A percentile compares a stretch with the other conserved stretches of the same genome.
Evolutionary conservation across 1,140 invertebrate species (phyloP).

Genomic region (Drosophila lowei): DNA sequence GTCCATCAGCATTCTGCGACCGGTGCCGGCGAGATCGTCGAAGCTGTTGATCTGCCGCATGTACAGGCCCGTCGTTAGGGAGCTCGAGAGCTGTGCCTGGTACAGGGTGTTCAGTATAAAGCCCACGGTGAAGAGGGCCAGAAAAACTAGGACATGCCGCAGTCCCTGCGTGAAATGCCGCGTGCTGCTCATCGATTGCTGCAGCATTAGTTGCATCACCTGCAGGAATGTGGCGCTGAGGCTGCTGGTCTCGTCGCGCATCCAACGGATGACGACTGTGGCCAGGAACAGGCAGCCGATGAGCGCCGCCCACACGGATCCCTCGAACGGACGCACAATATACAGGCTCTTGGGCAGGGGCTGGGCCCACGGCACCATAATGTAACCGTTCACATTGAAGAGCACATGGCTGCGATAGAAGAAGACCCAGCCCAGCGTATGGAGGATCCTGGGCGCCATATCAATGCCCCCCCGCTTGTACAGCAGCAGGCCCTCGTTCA

Average conservation of each 20-base stretch:
- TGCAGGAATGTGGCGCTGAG: constrained; percentile 12
- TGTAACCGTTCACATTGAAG: constrained; percentile 25
- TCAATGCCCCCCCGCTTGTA: constrained; percentile 9
- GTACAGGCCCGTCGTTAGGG: constrained; percentile 27
- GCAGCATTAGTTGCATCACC: constrained; percentile 29
- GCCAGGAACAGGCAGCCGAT: constrained; percentile 5
- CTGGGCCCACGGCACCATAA: constrained; percentile 39
- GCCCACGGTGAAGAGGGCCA: constrained; percentile 23
- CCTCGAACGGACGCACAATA: constrained; percentile 27
- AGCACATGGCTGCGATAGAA: constrained; percentile 30
- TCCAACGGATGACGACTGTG: constrained; percentile 17
- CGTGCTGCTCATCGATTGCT: not conserved
- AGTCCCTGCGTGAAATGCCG: constrained; percentile 19
- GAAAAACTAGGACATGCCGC: constrained; percentile 1
- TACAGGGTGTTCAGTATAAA: constrained; percentile 32
- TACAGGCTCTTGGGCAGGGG: constrained; percentile 35
- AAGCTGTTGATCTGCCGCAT: constrained; percentile 24
- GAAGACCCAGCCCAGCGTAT: constrained; percentile 9
- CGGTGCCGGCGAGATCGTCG: constrained; percentile 17
- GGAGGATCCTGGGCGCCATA: constrained; percentile 19
- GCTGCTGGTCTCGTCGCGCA: not conserved
- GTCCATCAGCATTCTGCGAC: constrained; percentile 12
- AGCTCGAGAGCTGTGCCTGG: constrained; percentile 23
- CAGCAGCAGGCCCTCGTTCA: not conserved
- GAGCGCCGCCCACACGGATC: constrained; percentile 14